A percentile compares a stretch with the other conserved stretches of the same genome.
Evolutionary conservation across 2,113 vertebrate genomes (phyloP).

Genomic region (Mustela nigripes): DNA sequence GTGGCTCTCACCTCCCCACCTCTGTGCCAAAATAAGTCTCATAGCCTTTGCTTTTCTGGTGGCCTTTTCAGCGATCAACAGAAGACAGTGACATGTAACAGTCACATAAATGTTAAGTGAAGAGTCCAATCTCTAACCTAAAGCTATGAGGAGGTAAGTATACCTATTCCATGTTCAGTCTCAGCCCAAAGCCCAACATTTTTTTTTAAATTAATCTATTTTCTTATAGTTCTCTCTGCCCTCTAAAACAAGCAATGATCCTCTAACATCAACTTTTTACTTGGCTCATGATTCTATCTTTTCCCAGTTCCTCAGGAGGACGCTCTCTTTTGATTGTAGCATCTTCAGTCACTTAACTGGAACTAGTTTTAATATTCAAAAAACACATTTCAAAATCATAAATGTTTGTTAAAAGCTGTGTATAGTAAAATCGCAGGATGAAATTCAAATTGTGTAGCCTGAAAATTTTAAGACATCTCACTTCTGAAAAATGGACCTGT

Average conservation of each 20-base stretch:
- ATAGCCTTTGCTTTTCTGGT: neutral
- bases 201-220: neutral
- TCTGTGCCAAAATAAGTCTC: neutral
- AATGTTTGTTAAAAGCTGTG: neutral
- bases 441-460: conserved; percentile 13
- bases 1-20: neutral
- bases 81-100: neutral
- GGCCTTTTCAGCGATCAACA: neutral
- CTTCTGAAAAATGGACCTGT: neutral
- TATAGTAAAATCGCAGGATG: neutral
- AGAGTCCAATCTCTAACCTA: neutral
- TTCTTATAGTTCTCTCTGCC: neutral
- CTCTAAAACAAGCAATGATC: neutral
- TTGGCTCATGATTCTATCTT: neutral
- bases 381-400: neutral
- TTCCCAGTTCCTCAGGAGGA: neutral
- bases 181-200: neutral
- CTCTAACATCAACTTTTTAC: neutral
- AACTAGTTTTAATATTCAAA: neutral
- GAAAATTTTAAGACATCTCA: neutral
- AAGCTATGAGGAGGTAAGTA: neutral
- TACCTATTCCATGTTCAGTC: neutral
- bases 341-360: neutral
- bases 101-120: neutral
- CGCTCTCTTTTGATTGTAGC: neutral